Conservation (phyloP, 2,888 invertebrate genomes). For the Campoplex capitator region DNA sequence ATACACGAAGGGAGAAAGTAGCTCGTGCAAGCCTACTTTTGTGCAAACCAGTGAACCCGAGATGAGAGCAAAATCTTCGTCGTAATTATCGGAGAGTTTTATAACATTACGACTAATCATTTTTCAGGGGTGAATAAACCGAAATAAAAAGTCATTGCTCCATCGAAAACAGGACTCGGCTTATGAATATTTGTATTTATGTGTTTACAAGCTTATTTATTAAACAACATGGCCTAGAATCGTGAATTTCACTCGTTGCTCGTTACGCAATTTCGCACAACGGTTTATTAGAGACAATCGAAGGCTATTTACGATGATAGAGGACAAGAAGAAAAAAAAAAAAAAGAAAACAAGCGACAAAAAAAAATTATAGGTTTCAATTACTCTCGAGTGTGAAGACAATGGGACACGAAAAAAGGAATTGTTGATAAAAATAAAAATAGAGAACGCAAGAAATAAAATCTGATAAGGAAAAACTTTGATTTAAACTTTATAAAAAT, state of each 20-base stretch:
- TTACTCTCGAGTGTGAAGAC: neutral
- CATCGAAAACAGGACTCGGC: neutral
- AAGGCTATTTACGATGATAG: constrained; percentile 62
- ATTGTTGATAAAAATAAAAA: neutral
- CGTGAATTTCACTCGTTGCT: constrained; percentile 54
- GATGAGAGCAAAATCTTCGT: constrained; percentile 28
- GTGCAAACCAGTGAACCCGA: constrained; percentile 29
- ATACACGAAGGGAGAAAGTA: constrained; percentile 53
- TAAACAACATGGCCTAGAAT: constrained; percentile 35
- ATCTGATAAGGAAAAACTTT: neutral
- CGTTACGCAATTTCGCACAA: constrained; percentile 49
- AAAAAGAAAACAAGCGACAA: neutral
- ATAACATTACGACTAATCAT: neutral
- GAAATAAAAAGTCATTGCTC: neutral
- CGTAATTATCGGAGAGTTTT: neutral
- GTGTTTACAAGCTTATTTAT: neutral
- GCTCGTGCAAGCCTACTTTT: constrained; percentile 36
- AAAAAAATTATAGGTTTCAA: neutral
- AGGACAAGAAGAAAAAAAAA: constrained; percentile 11
- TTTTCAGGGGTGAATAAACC: neutral
- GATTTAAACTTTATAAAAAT: neutral
- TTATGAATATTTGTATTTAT: neutral
- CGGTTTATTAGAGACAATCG: constrained; percentile 61
- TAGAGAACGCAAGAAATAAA: no score
- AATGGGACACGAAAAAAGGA: neutral